Base-by-base conservation (phyloP, 2,888 invertebrate genomes). In the Heteromyza rotundicornis region DNA sequence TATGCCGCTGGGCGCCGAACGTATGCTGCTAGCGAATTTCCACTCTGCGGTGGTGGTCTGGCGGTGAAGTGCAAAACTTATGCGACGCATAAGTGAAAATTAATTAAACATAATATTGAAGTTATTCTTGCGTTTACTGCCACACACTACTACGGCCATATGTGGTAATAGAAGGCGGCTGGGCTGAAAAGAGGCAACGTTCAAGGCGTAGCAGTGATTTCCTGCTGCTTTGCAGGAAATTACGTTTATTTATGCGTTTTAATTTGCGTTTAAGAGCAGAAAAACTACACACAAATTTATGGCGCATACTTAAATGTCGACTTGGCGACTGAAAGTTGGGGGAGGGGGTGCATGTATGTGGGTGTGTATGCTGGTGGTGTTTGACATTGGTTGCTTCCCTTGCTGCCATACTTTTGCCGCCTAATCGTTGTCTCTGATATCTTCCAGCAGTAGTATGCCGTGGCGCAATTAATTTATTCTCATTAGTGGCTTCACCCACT, bases 381-480 rank as follows among this genome's bases (percentile, higher is more conserved):
- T n/a, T n/a, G n/a, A n/a, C n/a, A n/a, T n/a, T n/a, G n/a, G n/a
- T n/a, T n/a, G n/a, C n/a, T n/a, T n/a, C n/a, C n/a, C n/a, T n/a
- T n/a, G n/a, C n/a, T n/a, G 27, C 27, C 27, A 27, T n/a, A n/a
- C n/a, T n/a, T 27, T 27, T 27, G 10, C 27, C 27, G 27, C 27
- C 27, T 5, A 27, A 40, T 14, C 14, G 47, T 47, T 14, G 47
- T 40, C 40, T 10, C 40, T 40, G 40, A 40, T 40, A n/a, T 40
- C n/a, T 40, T 40, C 40, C 16, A 47, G 47, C 47, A 47, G 20
- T 7, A n/a, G 47, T 20, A 19, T 14, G 47, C 40, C 14, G 5
- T 27, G 7, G 27, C 27, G 68, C 73, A 77, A 76, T 76, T 77
- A 77, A 77, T 76, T 76, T 76, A 77, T 74, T 70, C 72, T 76